A percentile compares a stretch with the other conserved stretches of the same genome.
Evolutionary conservation across 2,888 invertebrate species (phyloP).

Genomic region (Philaethria dido): DNA sequence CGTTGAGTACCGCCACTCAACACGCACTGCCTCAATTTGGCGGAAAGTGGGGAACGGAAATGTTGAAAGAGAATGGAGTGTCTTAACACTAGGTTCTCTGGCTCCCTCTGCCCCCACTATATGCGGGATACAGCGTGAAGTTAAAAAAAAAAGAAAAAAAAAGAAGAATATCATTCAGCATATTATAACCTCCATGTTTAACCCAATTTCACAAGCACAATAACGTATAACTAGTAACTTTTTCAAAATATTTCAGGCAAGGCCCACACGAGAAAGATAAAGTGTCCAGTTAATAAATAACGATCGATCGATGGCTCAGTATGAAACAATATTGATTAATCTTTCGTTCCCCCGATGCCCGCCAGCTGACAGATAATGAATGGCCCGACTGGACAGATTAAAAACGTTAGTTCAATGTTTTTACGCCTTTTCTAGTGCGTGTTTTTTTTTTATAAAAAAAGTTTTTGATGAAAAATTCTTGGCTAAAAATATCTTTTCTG

Average conservation of each 20-base stretch:
- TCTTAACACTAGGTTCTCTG: no score
- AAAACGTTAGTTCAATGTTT: conserved; percentile 46
- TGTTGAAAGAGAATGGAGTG: no score
- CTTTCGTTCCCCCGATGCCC: conserved; percentile 43
- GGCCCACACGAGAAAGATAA: conserved; percentile 19
- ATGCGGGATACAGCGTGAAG: no score
- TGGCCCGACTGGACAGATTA: conserved; percentile 47
- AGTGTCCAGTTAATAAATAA: conserved; percentile 38
- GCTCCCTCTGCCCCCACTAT: no score
- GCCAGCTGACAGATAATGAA: conserved; percentile 51
- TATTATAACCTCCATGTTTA: not conserved
- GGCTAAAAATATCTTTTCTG: not conserved
- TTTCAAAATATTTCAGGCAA: conserved; percentile 12
- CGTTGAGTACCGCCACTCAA: no score
- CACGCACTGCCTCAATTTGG: no score
- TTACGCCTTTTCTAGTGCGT: conserved; percentile 33
- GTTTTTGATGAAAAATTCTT: not conserved
- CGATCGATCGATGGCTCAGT: conserved; percentile 40
- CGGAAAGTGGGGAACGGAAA: no score
- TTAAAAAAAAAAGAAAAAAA: no score
- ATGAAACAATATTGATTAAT: conserved; percentile 51
- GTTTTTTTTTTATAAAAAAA: conserved; percentile 20
- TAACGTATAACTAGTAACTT: not conserved
- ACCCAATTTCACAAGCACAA: no score
- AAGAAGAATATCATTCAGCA: no score